phyloP scores from a whole-genome alignment of 2,797 vertebrate species.

The Anguilla anguilla region DNA sequence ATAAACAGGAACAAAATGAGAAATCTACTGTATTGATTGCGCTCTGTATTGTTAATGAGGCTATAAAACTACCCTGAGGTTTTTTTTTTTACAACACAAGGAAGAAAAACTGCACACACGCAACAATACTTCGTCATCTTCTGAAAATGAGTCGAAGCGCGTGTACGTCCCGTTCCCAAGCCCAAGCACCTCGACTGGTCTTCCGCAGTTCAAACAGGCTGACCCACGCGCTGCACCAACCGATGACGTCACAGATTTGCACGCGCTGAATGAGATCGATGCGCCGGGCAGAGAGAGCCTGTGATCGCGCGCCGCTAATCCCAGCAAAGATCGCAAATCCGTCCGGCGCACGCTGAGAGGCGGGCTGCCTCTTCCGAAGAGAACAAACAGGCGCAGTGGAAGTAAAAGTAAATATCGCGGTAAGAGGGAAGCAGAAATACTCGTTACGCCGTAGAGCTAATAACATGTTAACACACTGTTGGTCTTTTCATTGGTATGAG shows the following conservation, averaged over 20 bases:
- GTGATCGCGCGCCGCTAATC: constrained; percentile 20
- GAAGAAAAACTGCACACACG: constrained; percentile 46
- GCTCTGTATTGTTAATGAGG: constrained; percentile 63
- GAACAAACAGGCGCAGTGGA: background rate
- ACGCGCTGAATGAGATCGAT: background rate
- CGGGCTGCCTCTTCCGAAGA: background rate
- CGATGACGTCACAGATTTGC: background rate
- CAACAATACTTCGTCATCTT: constrained; percentile 26
- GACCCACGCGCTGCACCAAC: background rate
- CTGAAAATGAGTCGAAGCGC: constrained; percentile 38
- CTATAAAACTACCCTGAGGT: constrained; percentile 59
- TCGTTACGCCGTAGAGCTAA: background rate
- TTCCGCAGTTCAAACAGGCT: background rate
- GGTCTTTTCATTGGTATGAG: background rate
- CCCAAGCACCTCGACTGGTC: background rate
- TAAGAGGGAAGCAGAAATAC: background rate
- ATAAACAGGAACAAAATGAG: constrained; percentile 50
- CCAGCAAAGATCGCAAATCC: constrained; percentile 30
- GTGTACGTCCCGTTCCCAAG: constrained; percentile 4
- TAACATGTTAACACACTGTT: background rate
- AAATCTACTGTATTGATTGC: constrained; percentile 64
- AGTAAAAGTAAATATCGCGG: constrained; percentile 2
- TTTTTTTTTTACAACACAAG: constrained; percentile 59
- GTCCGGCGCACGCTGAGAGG: constrained; percentile 11
- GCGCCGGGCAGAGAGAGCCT: constrained; percentile 4